Conservation (phyloP, 2,888 invertebrate genomes). For the Auanema freiburgensis region DNA sequence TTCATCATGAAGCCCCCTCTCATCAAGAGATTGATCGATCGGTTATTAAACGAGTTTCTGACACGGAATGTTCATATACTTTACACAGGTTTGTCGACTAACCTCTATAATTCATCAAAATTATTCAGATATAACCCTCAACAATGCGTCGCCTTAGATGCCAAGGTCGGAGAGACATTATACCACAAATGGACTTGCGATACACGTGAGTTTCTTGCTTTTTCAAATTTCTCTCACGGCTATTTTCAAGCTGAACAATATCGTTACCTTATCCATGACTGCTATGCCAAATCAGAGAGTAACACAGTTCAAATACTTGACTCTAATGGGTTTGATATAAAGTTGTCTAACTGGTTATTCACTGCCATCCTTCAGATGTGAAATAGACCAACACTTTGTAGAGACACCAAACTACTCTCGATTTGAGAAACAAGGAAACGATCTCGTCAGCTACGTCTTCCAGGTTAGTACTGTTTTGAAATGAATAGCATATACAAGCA, state of each 20-base stretch:
- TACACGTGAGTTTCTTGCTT: conserved; percentile 33
- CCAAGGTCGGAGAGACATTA: conserved; percentile 60
- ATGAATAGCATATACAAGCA: too few species aligned
- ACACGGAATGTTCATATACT: conserved; percentile 56
- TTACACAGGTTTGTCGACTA: conserved; percentile 44
- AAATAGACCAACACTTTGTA: conserved; percentile 56
- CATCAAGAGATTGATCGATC: conserved; percentile 45
- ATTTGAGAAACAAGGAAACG: conserved; percentile 23
- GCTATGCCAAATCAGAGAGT: conserved; percentile 52
- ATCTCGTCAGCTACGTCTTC: conserved; percentile 36
- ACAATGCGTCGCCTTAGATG: conserved; percentile 61
- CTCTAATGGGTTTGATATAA: conserved; percentile 45
- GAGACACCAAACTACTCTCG: conserved; percentile 58
- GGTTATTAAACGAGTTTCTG: conserved; percentile 41
- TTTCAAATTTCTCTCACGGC: not conserved
- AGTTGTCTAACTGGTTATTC: too few species aligned
- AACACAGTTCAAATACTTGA: conserved; percentile 53
- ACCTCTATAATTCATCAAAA: not conserved
- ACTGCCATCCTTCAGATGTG: conserved; percentile 57
- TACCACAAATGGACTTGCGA: conserved; percentile 63
- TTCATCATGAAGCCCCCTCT: conserved; percentile 45
- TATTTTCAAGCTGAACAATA: conserved; percentile 52
- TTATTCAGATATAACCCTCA: conserved; percentile 42
- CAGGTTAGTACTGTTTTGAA: too few species aligned
- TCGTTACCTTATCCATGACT: conserved; percentile 60